Evolutionary conservation across 2,797 vertebrate genomes (phyloP), one percentile per base, ranked within the genome.

Genomic region (Schizopygopsis pylzovi): DNA sequence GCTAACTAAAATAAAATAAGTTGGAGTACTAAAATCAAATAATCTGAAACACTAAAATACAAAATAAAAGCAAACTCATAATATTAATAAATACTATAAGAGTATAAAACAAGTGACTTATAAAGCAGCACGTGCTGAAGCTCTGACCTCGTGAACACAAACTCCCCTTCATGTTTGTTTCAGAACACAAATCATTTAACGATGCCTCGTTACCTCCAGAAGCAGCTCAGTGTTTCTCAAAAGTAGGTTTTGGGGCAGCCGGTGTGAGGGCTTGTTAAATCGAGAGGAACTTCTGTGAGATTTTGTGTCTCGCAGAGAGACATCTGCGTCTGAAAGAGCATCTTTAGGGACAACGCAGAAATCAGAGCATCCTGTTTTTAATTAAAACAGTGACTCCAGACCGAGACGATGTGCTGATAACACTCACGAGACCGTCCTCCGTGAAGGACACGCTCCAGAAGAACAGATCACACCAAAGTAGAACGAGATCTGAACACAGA

Each of bases 221-320:
- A 25, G 15, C 45, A 45, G 56, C 75, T 10, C 72, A 9, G 1
- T 20, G 73, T 37, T 76, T 37, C 41, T 37, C 25, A 28, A 45
- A 76, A 80, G 20, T 81, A 41, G 65, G 80, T 81, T 81, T 81
- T 18, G 22, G 49, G 49, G 37, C 80, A 81, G 65, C 47, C 13
- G 79, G 65, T 25, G 43, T 22, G 45, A 68, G 78, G 8, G n/a
- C 15, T 28, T 61, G 75, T 78, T 16, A 28, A 73, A 73, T 16
- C 7, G 12, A 25, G 56, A 65, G 59, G n/a, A 61, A 61, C 59
- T 61, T 61, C n/a, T 5, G 59, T 61, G 59, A 61, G 79, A 22
- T 7, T 63, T 1, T 20, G 54, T 79, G 77, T 43, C 56, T 63
- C 63, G n/a, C 37, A n/a, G 56, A 61, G 79, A 81, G 63, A 52